phyloP scores from a whole-genome alignment of 2,888 invertebrate genomes.

The Zootermopsis nevadensis region DNA sequence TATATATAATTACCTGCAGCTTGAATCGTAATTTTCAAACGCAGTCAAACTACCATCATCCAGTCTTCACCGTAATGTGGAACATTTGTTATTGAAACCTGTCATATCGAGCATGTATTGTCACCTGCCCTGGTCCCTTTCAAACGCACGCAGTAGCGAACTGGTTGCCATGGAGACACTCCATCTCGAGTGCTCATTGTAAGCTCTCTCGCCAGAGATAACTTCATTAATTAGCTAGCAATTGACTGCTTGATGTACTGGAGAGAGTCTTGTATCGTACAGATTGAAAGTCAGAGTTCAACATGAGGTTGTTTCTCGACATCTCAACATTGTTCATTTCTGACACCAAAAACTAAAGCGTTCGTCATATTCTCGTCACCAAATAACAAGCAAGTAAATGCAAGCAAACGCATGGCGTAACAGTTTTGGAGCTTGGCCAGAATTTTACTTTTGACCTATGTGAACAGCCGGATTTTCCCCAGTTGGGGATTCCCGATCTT shows the following conservation, averaged over 20 bases:
- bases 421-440: too few species aligned
- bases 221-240: slow-evolving; percentile 38
- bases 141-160: not conserved
- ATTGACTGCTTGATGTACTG: not conserved
- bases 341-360: too few species aligned
- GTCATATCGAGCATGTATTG: not conserved
- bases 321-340: not conserved
- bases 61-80: not conserved
- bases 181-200: not conserved
- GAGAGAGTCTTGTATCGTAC: not conserved
- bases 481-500: too few species aligned
- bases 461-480: too few species aligned
- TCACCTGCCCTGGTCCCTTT: not conserved
- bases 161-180: slow-evolving; percentile 1
- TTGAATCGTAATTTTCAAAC: not conserved
- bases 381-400: too few species aligned
- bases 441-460: too few species aligned
- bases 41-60: not conserved
- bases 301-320: not conserved
- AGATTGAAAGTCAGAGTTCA: not conserved
- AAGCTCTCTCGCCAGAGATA: slow-evolving; percentile 33
- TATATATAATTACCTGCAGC: not conserved
- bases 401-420: too few species aligned
- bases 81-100: not conserved
- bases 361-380: too few species aligned